These are phyloP conservation scores for Chironomus tentans DNA, from an alignment of 2,888 invertebrate species.

Conservation along the genomic window DNA sequence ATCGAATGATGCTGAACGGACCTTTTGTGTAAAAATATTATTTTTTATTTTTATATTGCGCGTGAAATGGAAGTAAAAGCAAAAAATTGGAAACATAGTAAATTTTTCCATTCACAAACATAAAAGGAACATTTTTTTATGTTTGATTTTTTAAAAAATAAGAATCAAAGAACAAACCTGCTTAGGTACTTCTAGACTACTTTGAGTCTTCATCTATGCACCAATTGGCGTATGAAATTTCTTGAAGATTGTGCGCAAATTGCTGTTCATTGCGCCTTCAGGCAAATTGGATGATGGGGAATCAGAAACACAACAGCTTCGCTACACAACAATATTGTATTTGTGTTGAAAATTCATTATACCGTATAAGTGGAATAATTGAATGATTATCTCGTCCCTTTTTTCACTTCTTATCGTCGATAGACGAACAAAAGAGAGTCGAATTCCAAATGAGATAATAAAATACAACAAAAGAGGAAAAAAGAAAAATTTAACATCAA, in stretches of 20 bases:
- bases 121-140: too few species aligned
- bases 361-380: background rate
- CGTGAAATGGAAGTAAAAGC: background rate
- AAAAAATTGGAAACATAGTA: background rate
- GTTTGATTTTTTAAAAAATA: background rate
- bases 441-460: background rate
- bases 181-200: slow-evolving; percentile 82
- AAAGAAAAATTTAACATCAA: too few species aligned
- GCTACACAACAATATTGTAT: slow-evolving; percentile 35
- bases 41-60: background rate
- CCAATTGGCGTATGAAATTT: slow-evolving; percentile 81
- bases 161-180: slow-evolving; percentile 45
- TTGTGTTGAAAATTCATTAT: background rate
- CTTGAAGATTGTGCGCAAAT: slow-evolving; percentile 74
- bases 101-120: background rate
- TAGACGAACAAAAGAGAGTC: background rate
- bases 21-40: slow-evolving; percentile 38
- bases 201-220: slow-evolving; percentile 85
- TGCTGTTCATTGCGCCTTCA: slow-evolving; percentile 21
- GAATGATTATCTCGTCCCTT: background rate
- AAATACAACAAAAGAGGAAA: too few species aligned
- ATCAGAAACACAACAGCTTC: slow-evolving; percentile 54
- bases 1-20: slow-evolving; percentile 83
- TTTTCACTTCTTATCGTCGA: background rate
- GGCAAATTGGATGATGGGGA: background rate